Evolutionary conservation across 2,113 vertebrate genomes (phyloP).

Genomic region (Tichodroma muraria): DNA sequence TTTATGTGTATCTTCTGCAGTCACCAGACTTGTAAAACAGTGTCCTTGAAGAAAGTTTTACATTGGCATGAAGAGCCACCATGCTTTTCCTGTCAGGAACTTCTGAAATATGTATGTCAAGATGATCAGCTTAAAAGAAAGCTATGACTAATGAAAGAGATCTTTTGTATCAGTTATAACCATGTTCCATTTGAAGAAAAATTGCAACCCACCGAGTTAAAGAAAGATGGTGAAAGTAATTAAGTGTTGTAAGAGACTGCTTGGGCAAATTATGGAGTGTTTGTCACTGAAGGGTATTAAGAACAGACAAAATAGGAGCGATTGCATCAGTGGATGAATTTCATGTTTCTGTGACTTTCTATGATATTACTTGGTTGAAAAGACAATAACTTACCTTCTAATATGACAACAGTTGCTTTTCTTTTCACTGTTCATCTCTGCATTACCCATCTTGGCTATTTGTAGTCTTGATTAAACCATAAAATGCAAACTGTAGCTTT

Average conservation of each 20-base stretch:
- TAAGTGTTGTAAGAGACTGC: neutral
- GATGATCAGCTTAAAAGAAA: neutral
- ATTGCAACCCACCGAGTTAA: neutral
- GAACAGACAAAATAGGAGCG: neutral
- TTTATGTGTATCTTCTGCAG: neutral
- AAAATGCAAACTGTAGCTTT: neutral
- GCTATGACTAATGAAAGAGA: neutral
- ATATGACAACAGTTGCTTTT: neutral
- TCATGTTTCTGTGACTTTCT: neutral
- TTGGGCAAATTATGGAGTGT: neutral
- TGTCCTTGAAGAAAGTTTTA: neutral
- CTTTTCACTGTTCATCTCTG: neutral
- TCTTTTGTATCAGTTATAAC: neutral
- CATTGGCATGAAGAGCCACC: neutral
- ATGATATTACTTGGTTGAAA: neutral
- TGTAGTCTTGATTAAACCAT: neutral
- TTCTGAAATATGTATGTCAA: neutral
- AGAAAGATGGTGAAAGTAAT: neutral
- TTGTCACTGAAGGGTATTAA: neutral
- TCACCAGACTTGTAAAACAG: neutral
- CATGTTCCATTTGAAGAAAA: neutral
- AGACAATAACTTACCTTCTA: neutral
- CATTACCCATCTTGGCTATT: neutral
- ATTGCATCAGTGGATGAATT: neutral
- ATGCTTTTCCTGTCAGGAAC: neutral